Evolutionary conservation across 2,113 vertebrate species (phyloP).

Genomic region (Recurvirostra avosetta): DNA sequence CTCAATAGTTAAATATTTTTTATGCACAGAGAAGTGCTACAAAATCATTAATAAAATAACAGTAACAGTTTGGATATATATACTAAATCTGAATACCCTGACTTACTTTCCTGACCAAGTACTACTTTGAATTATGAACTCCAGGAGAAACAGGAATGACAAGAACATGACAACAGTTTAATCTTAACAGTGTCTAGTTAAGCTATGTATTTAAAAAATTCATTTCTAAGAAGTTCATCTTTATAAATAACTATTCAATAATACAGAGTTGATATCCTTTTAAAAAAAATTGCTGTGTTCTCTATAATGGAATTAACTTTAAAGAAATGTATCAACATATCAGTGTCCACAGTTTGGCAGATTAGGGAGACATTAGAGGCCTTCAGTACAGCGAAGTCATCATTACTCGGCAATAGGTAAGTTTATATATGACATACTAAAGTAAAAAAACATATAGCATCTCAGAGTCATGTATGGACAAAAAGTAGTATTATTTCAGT

Average conservation of each 20-base stretch:
- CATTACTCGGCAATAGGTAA: neutral
- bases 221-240: neutral
- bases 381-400: neutral
- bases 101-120: neutral
- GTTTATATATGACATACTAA: neutral
- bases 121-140: neutral
- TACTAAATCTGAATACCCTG: neutral
- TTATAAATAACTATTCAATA: neutral
- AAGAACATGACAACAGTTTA: neutral
- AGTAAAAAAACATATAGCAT: neutral
- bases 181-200: neutral
- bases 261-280: neutral
- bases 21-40: neutral
- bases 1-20: neutral
- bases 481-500: slow-evolving; percentile 38
- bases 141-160: neutral
- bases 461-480: neutral
- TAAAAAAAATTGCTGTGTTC: neutral
- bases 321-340: neutral
- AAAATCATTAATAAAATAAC: neutral
- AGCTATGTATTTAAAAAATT: neutral
- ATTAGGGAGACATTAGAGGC: neutral
- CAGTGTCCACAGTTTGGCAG: neutral
- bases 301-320: neutral
- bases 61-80: neutral